Conservation (phyloP, 2,113 vertebrate genomes). For the Proterorhinus semilunaris region DNA sequence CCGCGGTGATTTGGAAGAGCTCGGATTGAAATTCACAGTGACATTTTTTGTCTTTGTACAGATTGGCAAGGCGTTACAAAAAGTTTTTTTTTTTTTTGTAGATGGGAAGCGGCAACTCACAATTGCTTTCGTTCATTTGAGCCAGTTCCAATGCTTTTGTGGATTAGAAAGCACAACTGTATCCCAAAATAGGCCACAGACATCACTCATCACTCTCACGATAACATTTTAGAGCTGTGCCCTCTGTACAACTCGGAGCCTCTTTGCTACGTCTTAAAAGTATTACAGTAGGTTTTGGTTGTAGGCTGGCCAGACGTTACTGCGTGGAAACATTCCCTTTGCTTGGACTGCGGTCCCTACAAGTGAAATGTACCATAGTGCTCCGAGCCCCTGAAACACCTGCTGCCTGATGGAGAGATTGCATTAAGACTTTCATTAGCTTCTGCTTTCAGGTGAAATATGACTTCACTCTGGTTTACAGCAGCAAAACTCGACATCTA, state of each 20-base stretch:
- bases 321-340: neutral
- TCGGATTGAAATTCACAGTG: constrained; percentile 20
- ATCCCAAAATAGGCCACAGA: too few relatives aligned
- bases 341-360: constrained; percentile 14
- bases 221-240: neutral
- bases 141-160: too few relatives aligned
- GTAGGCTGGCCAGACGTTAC: neutral
- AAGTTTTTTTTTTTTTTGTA: neutral
- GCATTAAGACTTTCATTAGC: constrained; percentile 18
- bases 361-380: neutral
- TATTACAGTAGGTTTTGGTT: neutral
- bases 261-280: neutral
- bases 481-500: constrained; percentile 15
- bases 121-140: too few relatives aligned
- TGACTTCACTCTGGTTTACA: constrained; percentile 7
- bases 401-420: constrained; percentile 35
- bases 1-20: constrained; percentile 11
- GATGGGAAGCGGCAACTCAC: too few relatives aligned
- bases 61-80: neutral
- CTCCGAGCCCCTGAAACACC: constrained; percentile 21
- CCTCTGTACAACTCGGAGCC: neutral
- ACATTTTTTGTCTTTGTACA: constrained; percentile 8
- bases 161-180: too few relatives aligned
- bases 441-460: constrained; percentile 10
- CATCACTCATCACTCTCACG: neutral